Evolutionary conservation across 2,888 invertebrate species (phyloP), one percentile per base, ranked within the genome.

Genomic region (Drosophila lacicola): DNA sequence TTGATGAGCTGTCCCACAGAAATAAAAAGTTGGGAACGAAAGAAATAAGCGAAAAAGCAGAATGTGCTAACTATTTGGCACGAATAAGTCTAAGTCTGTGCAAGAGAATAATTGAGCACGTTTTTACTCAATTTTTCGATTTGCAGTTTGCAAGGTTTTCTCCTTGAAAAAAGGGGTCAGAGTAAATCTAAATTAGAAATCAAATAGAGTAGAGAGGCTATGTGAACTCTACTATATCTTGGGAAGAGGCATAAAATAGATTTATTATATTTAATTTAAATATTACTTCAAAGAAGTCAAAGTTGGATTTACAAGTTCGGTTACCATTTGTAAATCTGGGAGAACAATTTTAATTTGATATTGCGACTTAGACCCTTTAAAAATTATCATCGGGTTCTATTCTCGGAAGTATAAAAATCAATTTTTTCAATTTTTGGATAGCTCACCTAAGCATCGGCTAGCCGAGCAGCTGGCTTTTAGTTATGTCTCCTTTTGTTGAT

Each of bases 81-180:
- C 21, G 34, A 55, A 36, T 49, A 58, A 39, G 19, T n/a, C 46
- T 14, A 55, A 55, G 33, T 46, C 42, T 37, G 19, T 45, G 56
- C 19, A n/a, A 41, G 25, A 14, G 9, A 51, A 36, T 75, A 78
- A 75, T 78, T 68, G 73, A 61, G 60, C 74, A 77, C 73, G 78
- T 72, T 63, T 29, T 54, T 42, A 44, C 77, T 67, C 67, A 77
- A 67, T 71, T 74, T 72, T 72, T 65, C 65, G 50, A 61, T 65
- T 74, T 58, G 76, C 25, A 50, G 49, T 39, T 34, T 61, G 60
- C 3, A 29, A 34, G 14, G 19, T 19, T 37, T 45, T 45, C 21
- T 4, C 37, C 19, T 3, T 21, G 10, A 45, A 54, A 45, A 50
- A 6, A 17, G 9, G 1, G 1, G 5, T 6, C 10, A 21, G 10